These are phyloP conservation scores for Pseudochaenichthys georgianus DNA, from an alignment of 2,797 vertebrate species.

Conservation along the genomic window DNA sequence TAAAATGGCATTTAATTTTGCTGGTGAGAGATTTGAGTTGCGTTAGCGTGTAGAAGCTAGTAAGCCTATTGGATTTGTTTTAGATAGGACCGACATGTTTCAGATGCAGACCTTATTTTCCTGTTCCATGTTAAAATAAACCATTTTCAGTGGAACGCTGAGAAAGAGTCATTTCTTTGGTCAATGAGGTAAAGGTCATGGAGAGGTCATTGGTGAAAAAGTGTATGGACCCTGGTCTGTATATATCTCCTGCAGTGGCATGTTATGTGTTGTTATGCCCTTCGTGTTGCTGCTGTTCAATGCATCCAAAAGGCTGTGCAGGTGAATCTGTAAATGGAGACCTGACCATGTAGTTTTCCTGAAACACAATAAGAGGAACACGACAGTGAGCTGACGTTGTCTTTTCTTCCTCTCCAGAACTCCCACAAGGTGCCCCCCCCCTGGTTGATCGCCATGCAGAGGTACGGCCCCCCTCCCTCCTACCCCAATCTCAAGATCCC, in stretches of 20 bases:
- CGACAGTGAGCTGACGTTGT: background rate
- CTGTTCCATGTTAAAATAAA: too few species aligned
- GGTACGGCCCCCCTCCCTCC: constrained; percentile 93
- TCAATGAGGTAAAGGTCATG: too few species aligned
- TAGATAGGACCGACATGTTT: too few species aligned
- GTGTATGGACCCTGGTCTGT: background rate
- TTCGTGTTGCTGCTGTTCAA: constrained; percentile 8
- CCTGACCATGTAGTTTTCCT: constrained; percentile 7
- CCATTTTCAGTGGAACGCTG: too few species aligned
- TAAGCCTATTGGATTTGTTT: too few species aligned
- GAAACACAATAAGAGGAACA: constrained; percentile 1
- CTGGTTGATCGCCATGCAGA: constrained; percentile 96
- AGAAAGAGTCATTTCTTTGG: too few species aligned
- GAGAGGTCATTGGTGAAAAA: too few species aligned
- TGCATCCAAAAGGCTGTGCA: background rate
- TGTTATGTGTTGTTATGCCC: background rate
- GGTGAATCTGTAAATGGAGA: background rate
- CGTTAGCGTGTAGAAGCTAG: too few species aligned
- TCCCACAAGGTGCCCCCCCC: constrained; percentile 95
- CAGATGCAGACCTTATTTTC: too few species aligned
- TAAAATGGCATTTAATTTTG: too few species aligned
- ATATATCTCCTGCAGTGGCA: too few species aligned
- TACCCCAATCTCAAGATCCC: constrained; percentile 97
- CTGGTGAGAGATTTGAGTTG: too few species aligned
- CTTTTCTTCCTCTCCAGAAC: constrained; percentile 79